A percentile compares a stretch with the other conserved stretches of the same genome.
Conservation (phyloP, 2,113 vertebrate genomes). For the Scolopax mira region DNA sequence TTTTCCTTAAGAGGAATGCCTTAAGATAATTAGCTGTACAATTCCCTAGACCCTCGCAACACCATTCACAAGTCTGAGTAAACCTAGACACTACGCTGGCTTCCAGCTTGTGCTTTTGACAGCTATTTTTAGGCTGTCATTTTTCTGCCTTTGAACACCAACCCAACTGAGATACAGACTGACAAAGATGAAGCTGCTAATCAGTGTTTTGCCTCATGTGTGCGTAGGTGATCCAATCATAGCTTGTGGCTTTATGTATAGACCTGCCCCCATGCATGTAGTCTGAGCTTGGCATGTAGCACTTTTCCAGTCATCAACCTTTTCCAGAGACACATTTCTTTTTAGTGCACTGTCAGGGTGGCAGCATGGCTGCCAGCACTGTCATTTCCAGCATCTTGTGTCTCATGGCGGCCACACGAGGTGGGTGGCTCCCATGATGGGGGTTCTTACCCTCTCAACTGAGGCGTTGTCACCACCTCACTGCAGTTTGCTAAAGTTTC, state of each 20-base stretch:
- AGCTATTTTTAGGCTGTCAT: neutral
- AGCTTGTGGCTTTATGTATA: neutral
- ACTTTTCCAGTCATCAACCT: neutral
- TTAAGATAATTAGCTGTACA: neutral
- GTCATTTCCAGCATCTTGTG: neutral
- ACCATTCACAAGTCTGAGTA: neutral
- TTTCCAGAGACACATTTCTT: neutral
- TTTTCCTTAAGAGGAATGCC: neutral
- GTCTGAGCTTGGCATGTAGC: neutral
- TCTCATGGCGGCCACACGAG: neutral
- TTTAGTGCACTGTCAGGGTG: neutral
- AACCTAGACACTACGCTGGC: neutral
- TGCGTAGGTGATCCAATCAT: neutral
- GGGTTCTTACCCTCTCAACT: neutral
- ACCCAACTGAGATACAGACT: neutral
- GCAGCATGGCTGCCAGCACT: neutral
- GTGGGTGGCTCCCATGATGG: neutral
- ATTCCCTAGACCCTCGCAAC: neutral
- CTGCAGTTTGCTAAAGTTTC: neutral
- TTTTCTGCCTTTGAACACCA: constrained; percentile 5
- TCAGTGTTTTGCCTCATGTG: neutral
- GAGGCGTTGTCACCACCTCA: accelerated
- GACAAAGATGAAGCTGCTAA: neutral
- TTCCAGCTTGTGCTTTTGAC: neutral
- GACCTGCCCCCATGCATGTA: accelerated